phyloP scores from a whole-genome alignment of 2,888 invertebrate species.

The Tenthredo livida region DNA sequence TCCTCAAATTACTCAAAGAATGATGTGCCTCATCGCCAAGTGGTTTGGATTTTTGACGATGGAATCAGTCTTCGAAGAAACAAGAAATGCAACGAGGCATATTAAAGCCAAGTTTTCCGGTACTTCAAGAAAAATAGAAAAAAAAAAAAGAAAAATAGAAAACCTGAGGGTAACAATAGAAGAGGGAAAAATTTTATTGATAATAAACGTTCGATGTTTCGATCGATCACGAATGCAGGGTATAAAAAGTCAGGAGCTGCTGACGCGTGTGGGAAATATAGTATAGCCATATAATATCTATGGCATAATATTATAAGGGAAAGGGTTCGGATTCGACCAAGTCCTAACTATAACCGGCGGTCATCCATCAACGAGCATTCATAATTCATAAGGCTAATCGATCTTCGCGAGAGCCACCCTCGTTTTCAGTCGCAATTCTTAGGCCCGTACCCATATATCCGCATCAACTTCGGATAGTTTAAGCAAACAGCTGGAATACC shows the following conservation, averaged over 20 bases:
- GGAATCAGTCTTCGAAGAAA: too few species aligned
- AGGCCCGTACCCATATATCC: neutral
- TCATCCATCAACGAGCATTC: slow-evolving; percentile 54
- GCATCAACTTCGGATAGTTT: too few species aligned
- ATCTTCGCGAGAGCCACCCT: slow-evolving; percentile 48
- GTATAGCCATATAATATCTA: neutral
- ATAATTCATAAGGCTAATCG: slow-evolving; percentile 54
- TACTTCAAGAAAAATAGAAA: neutral
- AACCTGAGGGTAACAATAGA: slow-evolving; percentile 4
- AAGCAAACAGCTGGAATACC: neutral
- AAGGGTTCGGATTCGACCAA: slow-evolving; percentile 36
- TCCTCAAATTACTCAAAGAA: too few species aligned
- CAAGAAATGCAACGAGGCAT: too few species aligned
- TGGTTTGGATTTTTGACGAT: too few species aligned
- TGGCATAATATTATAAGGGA: neutral
- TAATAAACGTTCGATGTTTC: slow-evolving; percentile 37
- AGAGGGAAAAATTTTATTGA: slow-evolving; percentile 27
- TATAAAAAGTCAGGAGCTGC: slow-evolving; percentile 41
- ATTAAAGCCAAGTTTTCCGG: too few species aligned
- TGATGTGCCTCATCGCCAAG: too few species aligned
- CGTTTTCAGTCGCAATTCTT: slow-evolving; percentile 38
- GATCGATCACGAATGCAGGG: slow-evolving; percentile 44
- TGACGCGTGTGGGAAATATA: slow-evolving; percentile 28
- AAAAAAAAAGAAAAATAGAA: slow-evolving; percentile 6
- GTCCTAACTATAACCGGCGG: slow-evolving; percentile 3